phyloP scores from a whole-genome alignment of 2,797 vertebrate genomes.

The Oryzias sinensis region DNA sequence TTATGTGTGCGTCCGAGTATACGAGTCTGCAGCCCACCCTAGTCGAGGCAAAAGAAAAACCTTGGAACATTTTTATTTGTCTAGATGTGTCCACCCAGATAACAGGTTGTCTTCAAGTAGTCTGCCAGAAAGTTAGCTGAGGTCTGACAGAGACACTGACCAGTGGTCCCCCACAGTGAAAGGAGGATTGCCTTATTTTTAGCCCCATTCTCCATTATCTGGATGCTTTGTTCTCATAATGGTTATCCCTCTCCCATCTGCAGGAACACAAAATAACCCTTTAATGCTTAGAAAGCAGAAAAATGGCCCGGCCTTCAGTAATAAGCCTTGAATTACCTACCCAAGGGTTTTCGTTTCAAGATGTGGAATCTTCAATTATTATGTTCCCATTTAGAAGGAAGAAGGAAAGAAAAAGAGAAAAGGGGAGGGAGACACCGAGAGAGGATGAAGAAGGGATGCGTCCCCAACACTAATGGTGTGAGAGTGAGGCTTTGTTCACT shows the following conservation, averaged over 20 bases:
- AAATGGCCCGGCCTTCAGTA: slow-evolving; percentile 80
- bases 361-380: slow-evolving; percentile 86
- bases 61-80: slow-evolving; percentile 30
- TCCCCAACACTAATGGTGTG: slow-evolving; percentile 76
- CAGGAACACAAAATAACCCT: slow-evolving; percentile 86
- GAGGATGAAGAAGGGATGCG: slow-evolving; percentile 64
- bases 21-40: slow-evolving; percentile 50
- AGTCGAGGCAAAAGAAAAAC: slow-evolving; percentile 27
- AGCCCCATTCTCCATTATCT: slow-evolving; percentile 80
- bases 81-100: slow-evolving; percentile 33
- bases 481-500: slow-evolving; percentile 81
- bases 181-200: slow-evolving; percentile 76
- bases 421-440: slow-evolving; percentile 42
- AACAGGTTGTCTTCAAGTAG: slow-evolving; percentile 42
- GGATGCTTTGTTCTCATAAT: slow-evolving; percentile 83
- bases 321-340: slow-evolving; percentile 86
- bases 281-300: slow-evolving; percentile 86
- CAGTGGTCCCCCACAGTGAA: slow-evolving; percentile 65
- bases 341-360: slow-evolving; percentile 85
- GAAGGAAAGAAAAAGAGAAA: slow-evolving; percentile 66
- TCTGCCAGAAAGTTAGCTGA: slow-evolving; percentile 51
- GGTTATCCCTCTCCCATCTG: slow-evolving; percentile 82
- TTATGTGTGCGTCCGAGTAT: slow-evolving; percentile 18
- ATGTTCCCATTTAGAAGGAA: slow-evolving; percentile 81
- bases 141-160: slow-evolving; percentile 67